These are phyloP conservation scores for Cercopithecus mitis DNA, from an alignment of 2,797 vertebrate species.

Conservation along the genomic window DNA sequence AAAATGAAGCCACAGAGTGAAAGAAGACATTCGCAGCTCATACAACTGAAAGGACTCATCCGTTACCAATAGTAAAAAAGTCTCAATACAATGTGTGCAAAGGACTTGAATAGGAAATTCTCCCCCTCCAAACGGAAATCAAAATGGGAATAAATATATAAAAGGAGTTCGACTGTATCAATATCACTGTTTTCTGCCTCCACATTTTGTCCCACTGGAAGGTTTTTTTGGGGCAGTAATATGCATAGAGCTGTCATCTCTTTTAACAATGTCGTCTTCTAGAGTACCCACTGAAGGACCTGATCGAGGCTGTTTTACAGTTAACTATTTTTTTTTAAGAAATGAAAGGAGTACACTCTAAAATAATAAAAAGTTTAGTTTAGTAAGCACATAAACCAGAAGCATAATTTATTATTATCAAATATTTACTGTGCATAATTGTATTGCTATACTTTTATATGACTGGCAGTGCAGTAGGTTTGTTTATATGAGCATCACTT, in stretches of 20 bases:
- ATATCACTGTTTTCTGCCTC: background rate
- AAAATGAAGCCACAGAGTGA: background rate
- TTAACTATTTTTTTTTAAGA: background rate
- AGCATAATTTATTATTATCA: background rate
- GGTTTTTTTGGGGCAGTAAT: background rate
- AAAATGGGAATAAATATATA: background rate
- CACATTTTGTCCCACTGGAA: background rate
- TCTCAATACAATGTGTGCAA: background rate
- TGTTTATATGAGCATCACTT: background rate
- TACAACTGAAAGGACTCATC: background rate
- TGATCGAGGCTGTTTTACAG: background rate
- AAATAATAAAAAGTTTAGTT: background rate
- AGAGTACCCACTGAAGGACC: background rate
- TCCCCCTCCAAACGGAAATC: background rate
- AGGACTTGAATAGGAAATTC: background rate
- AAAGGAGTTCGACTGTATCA: background rate
- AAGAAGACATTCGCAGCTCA: background rate
- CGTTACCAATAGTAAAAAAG: background rate
- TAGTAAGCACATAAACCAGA: background rate
- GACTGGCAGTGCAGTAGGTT: background rate
- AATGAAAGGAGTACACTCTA: background rate
- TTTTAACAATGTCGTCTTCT: background rate
- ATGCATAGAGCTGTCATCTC: background rate
- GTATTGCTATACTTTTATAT: background rate
- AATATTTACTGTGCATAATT: background rate